These are phyloP conservation scores for Rhodophaea formosa DNA, from an alignment of 2,888 invertebrate species.

Conservation along the genomic window DNA sequence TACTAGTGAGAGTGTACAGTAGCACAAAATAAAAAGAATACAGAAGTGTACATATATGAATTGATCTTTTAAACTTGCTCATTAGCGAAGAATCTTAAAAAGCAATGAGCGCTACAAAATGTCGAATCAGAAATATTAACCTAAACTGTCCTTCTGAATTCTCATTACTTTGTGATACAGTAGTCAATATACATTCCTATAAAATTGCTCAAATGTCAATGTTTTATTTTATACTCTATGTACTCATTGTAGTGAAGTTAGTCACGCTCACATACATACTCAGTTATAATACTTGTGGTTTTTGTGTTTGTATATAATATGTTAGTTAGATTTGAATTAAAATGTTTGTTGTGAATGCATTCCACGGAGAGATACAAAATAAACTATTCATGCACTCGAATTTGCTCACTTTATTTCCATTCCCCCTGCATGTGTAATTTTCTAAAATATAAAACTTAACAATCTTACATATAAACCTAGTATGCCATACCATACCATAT, in stretches of 20 bases:
- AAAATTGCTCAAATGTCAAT: slow-evolving; percentile 37
- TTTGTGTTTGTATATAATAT: slow-evolving; percentile 51
- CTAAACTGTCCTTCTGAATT: background rate
- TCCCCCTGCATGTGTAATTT: background rate
- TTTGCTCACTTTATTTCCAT: slow-evolving; percentile 42
- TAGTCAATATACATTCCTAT: slow-evolving; percentile 33
- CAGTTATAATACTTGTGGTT: slow-evolving; percentile 47
- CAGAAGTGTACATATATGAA: too few species aligned
- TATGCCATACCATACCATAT: too few species aligned
- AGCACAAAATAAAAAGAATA: background rate
- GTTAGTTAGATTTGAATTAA: slow-evolving; percentile 54
- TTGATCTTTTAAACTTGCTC: too few species aligned
- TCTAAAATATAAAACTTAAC: background rate
- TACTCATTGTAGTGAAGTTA: slow-evolving; percentile 63
- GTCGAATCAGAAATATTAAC: background rate
- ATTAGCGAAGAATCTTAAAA: too few species aligned
- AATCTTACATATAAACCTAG: too few species aligned
- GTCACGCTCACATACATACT: slow-evolving; percentile 61
- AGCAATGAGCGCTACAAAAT: too few species aligned
- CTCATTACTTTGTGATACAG: slow-evolving; percentile 23
- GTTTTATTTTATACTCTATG: slow-evolving; percentile 37
- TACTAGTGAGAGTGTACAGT: background rate
- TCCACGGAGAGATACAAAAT: slow-evolving; percentile 74
- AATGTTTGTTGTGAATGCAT: slow-evolving; percentile 64
- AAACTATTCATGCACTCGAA: slow-evolving; percentile 74